Base-by-base conservation (phyloP, 2,113 vertebrate species). In the Prochilodus magdalenae region DNA sequence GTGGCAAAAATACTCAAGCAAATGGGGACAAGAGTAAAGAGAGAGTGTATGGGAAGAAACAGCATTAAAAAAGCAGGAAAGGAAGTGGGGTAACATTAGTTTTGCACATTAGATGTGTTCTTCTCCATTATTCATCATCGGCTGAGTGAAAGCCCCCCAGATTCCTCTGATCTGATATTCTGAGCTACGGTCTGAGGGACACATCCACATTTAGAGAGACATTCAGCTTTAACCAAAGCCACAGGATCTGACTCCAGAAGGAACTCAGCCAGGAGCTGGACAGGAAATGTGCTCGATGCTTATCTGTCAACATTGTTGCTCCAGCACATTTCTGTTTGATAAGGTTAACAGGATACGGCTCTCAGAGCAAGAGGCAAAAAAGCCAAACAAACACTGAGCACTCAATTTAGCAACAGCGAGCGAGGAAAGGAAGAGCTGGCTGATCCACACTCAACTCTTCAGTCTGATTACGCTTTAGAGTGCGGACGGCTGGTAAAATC, bases 1-100 rank as follows among this genome's bases (percentile, higher is more conserved):
- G 53, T 26, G 55, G 40, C 89, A 89, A 86, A 91, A 88, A 88
- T 87, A 87, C 83, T 81, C 11, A 14, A 63, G 51, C 27, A 86
- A 84, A 87, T 84, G 77, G 80, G 75, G 44, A 75, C 47, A 69
- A 44, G 66, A 73, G 78, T 47, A 67, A 22, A 59, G 55, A 60
- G n/a, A 60, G 26, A 73, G 51, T 73, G 22, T 5, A 16, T 1
- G 51, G 11, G 6, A 12, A 60, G 26, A 60, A 81, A 36, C 74
- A 73, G 74, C 57, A 75, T 71, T 29, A 69, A 80, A 82, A 72
- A 30, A 36, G 44, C 67, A 60, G 47, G 22, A 30, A 33, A 33
- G 70, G 67, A 75, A 75, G 83, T 83, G 76, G 82, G 81, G 77
- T 80, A 75, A 77, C 79, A 87, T 87, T 75, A 80, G 75, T 29